Conservation (phyloP, 2,888 invertebrate species). For the Toxonevra muliebris region DNA sequence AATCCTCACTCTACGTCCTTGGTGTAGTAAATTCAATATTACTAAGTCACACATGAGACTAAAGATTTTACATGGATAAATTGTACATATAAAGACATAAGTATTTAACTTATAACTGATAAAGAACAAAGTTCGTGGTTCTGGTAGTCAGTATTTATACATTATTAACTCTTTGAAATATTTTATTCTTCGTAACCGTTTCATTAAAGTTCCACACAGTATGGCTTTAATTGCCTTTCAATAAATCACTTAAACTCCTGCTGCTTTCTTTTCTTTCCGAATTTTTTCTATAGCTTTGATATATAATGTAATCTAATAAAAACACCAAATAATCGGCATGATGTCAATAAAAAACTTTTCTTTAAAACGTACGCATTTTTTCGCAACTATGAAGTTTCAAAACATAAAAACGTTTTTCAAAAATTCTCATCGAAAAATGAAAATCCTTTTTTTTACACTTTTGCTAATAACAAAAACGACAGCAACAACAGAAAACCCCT, state of each 20-base stretch:
- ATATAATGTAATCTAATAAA: background rate
- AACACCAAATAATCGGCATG: slow-evolving; percentile 11
- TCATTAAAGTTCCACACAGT: background rate
- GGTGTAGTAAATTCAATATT: no score
- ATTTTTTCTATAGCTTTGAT: background rate
- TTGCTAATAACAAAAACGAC: slow-evolving; percentile 19
- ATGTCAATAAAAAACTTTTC: slow-evolving; percentile 16
- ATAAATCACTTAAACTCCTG: slow-evolving; percentile 26
- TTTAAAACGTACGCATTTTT: no score
- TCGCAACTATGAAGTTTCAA: slow-evolving; percentile 5
- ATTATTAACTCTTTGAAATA: no score
- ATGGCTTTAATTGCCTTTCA: slow-evolving; percentile 27
- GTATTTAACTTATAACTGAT: no score
- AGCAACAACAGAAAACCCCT: background rate
- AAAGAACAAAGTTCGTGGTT: no score
- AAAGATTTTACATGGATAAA: no score
- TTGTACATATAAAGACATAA: no score
- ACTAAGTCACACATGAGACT: no score
- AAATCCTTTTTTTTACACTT: slow-evolving; percentile 13
- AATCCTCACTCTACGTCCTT: no score
- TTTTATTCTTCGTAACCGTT: no score
- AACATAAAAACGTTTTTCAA: slow-evolving; percentile 12
- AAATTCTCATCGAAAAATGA: slow-evolving; percentile 28
- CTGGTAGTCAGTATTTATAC: no score
- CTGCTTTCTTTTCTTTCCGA: slow-evolving; percentile 11